Conservation (phyloP, 2,888 invertebrate species). For the Tipula lateralis region DNA sequence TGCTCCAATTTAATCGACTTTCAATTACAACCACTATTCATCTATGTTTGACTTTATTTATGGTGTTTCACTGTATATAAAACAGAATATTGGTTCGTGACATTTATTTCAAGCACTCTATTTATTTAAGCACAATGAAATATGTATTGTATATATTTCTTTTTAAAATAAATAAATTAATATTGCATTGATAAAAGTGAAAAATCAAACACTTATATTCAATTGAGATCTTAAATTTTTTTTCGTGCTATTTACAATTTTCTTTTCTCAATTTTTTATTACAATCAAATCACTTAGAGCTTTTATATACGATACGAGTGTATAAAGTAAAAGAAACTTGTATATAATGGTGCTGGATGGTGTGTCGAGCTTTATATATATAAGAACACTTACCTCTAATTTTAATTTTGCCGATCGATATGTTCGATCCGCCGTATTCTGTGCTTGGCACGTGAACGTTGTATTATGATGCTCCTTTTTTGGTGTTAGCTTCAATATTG, state of each 20-base stretch:
- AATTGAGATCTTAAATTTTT: neutral
- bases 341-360: neutral
- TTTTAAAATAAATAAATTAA: neutral
- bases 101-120: no score
- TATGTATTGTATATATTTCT: neutral
- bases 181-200: neutral
- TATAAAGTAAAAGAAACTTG: neutral
- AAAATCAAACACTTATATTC: neutral
- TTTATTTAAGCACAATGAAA: no score
- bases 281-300: neutral
- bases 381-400: constrained; percentile 60
- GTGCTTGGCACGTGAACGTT: constrained; percentile 86
- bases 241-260: neutral
- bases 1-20: no score
- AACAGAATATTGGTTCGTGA: no score
- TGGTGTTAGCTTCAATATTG: constrained; percentile 77
- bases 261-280: neutral
- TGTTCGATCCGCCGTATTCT: constrained; percentile 83
- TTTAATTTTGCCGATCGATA: constrained; percentile 75
- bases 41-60: no score
- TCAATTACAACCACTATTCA: no score
- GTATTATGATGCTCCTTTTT: constrained; percentile 86
- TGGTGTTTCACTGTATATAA: no score
- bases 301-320: neutral
- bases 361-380: neutral